A percentile compares a stretch with the other conserved stretches of the same genome.
Evolutionary conservation across 2,113 vertebrate genomes (phyloP).

Genomic region (Odocoileus virginianus): DNA sequence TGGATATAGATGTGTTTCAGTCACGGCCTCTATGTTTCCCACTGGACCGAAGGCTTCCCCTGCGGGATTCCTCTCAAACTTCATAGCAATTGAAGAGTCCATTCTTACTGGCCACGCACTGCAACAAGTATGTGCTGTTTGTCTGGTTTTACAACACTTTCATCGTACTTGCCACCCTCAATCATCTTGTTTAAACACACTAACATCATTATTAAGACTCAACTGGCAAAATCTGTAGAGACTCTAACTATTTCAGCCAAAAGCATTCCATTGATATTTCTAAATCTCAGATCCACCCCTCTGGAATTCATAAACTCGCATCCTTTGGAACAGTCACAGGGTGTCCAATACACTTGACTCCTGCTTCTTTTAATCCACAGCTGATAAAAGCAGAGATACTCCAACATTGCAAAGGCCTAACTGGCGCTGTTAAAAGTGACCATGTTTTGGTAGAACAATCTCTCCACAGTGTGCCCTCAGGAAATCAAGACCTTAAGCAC

Average conservation of each 20-base stretch:
- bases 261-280: neutral
- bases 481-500: neutral
- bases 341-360: neutral
- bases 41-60: neutral
- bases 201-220: neutral
- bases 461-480: neutral
- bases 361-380: neutral
- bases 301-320: neutral
- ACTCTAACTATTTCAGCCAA: neutral
- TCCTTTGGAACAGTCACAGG: neutral
- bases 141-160: neutral
- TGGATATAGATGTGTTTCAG: neutral
- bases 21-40: neutral
- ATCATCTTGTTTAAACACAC: neutral
- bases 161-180: neutral
- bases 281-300: neutral
- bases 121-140: neutral
- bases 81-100: neutral
- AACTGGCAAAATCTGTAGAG: neutral
- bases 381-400: neutral
- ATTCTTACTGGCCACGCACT: neutral
- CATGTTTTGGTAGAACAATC: neutral
- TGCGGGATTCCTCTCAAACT: neutral
- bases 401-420: neutral
- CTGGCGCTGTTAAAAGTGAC: neutral